Conservation (phyloP, 2,113 vertebrate species). For the Pelobates fuscus region DNA sequence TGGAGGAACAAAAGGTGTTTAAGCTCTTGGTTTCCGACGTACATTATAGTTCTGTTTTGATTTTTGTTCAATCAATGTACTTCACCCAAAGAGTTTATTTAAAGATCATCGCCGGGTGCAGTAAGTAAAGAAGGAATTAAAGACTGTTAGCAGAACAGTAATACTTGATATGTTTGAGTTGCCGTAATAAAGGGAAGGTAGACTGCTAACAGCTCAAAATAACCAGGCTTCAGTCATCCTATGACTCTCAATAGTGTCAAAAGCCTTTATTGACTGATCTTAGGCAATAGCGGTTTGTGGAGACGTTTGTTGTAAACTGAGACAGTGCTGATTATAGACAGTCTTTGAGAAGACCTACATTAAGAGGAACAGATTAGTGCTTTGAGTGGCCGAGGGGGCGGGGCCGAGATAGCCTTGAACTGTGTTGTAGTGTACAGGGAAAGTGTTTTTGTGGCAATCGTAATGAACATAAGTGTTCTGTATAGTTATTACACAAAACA, state of each 20-base stretch:
- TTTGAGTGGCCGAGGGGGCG: too few species aligned
- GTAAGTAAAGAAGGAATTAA: not conserved
- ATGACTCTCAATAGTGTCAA: not conserved
- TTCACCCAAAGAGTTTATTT: not conserved
- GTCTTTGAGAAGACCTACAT: not conserved
- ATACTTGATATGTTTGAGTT: not conserved
- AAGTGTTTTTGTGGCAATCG: too few species aligned
- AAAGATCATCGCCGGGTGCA: not conserved
- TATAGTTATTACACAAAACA: too few species aligned
- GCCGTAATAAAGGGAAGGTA: conserved; percentile 7
- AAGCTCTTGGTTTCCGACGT: not conserved
- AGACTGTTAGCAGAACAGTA: not conserved
- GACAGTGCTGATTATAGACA: conserved; percentile 19
- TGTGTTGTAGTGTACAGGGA: too few species aligned
- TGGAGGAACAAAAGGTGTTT: not conserved
- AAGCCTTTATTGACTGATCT: conserved; percentile 15
- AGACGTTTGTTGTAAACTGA: conserved; percentile 10
- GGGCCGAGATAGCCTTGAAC: too few species aligned
- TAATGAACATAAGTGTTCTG: too few species aligned
- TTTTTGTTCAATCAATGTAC: not conserved
- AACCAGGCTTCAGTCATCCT: not conserved
- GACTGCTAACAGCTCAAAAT: not conserved
- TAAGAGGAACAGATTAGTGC: too few species aligned
- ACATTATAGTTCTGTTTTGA: not conserved
- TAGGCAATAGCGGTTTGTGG: conserved; percentile 23